These are phyloP conservation scores for Blennius ocellaris DNA, from an alignment of 2,113 vertebrate species.

Conservation along the genomic window DNA sequence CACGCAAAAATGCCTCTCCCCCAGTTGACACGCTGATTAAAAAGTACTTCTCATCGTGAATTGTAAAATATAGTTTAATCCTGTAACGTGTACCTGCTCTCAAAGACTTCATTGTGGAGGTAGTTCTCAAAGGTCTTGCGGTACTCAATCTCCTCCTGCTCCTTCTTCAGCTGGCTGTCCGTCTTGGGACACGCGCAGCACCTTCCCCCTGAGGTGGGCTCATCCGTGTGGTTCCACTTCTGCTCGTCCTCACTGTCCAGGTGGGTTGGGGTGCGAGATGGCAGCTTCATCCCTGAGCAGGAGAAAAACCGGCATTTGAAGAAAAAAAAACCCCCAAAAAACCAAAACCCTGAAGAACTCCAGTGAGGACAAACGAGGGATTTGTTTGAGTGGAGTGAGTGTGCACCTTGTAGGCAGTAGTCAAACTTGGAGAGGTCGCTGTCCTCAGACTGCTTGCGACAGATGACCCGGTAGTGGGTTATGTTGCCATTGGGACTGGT, in stretches of 20 bases:
- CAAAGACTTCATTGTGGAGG: constrained; percentile 96
- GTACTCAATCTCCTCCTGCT: constrained; percentile 93
- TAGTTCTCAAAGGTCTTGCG: constrained; percentile 97
- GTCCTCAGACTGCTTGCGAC: constrained; percentile 91
- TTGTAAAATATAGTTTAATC: not conserved
- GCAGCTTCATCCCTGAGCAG: constrained; percentile 91
- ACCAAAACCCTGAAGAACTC: no score
- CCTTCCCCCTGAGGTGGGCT: constrained; percentile 76
- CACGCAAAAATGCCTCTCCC: no score
- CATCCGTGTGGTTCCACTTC: constrained; percentile 90
- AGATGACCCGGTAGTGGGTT: constrained; percentile 94
- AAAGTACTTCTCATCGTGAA: no score
- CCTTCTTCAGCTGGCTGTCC: constrained; percentile 92
- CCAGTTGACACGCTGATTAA: no score
- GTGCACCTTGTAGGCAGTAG: constrained; percentile 93
- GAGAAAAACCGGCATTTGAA: not conserved
- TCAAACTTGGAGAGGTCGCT: constrained; percentile 92
- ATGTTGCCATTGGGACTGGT: constrained; percentile 95
- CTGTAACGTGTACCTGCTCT: constrained; percentile 86
- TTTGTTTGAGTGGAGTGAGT: not conserved
- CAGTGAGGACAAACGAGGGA: not conserved
- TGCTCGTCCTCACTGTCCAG: constrained; percentile 87
- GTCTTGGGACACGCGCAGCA: constrained; percentile 97
- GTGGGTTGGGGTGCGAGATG: constrained; percentile 90
- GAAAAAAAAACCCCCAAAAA: constrained; percentile 5